Base-by-base conservation (phyloP, 2,888 invertebrate genomes). In the Ceriagrion tenellum region DNA sequence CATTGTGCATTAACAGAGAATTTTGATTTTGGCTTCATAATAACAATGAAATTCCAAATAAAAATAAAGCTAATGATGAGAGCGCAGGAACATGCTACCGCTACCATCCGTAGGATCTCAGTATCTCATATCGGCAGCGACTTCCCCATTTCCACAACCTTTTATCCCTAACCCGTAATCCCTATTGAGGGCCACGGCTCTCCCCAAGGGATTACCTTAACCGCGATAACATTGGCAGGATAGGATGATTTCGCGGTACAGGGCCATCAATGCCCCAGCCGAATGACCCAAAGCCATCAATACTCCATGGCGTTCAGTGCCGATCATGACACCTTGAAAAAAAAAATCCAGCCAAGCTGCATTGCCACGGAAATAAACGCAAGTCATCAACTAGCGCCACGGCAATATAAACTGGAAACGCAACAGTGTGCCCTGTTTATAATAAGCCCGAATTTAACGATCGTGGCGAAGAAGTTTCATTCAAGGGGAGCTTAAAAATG, bases 171-270 rank as follows among this genome's bases (percentile, higher is more conserved):
- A 35, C 81, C n/a, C 81, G 35, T 81, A 81, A 81, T 81, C 81
- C 81, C 30, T 35, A 16, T 81, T 81, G 81, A 81, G 81, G 35
- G 81, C 2, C 26, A 35, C 81, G 35, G 18, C 30, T 81, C 30
- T 81, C 2, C 81, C 81, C 35, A 81, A 69, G 81, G 30, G 81
- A 81, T 81, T 81, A 81, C 81, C 81, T 30, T 13, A 30, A 81
- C 81, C 81, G 81, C 81, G 81, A 81, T 81, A 81, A 81, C 81
- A 81, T 81, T 81, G 81, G 35, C 35, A n/a, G 23, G 35, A 35
- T 81, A 18, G 6, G 35, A 35, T 81, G 81, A 26, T 81, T 81
- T 35, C 30, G 26, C 26, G 81, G 81, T 35, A 35, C n/a, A 30
- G 81, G 81, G 81, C 81, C 35, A 81, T 81, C 81, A 81, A 35